Evolutionary conservation across 2,888 invertebrate species (phyloP).

Genomic region (Prenolepis imparis): DNA sequence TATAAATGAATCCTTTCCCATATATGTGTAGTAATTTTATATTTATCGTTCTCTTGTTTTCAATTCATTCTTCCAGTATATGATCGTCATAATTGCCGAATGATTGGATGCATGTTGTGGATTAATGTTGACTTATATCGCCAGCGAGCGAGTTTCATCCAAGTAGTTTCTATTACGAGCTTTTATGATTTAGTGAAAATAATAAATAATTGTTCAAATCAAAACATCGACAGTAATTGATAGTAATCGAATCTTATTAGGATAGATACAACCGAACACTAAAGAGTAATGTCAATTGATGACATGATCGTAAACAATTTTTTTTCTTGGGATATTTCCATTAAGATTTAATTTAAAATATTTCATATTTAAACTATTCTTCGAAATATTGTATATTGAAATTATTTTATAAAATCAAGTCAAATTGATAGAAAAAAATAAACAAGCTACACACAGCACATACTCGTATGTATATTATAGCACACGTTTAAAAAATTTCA

Average conservation of each 20-base stretch:
- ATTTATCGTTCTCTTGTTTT: slow-evolving; percentile 45
- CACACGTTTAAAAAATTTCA: no score
- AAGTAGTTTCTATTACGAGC: slow-evolving; percentile 14
- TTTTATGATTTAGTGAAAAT: slow-evolving; percentile 13
- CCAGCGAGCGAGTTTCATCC: neutral
- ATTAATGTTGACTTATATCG: slow-evolving; percentile 62
- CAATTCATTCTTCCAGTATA: slow-evolving; percentile 66
- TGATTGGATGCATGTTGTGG: slow-evolving; percentile 65
- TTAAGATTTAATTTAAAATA: slow-evolving; percentile 1
- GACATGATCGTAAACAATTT: neutral
- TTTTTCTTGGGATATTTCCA: neutral
- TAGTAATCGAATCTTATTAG: neutral
- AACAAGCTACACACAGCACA: no score
- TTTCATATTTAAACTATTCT: neutral
- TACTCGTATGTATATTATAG: no score
- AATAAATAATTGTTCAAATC: neutral
- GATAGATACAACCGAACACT: neutral
- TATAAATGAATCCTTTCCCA: slow-evolving; percentile 26
- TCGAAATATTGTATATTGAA: neutral
- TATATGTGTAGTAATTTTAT: slow-evolving; percentile 57
- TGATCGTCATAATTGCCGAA: slow-evolving; percentile 61
- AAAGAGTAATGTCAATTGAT: neutral
- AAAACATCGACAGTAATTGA: neutral
- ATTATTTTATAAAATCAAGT: neutral
- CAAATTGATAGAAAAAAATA: neutral